A percentile compares a stretch with the other conserved stretches of the same genome.
Conservation (phyloP, 2,113 vertebrate genomes). For the Pteronura brasiliensis region DNA sequence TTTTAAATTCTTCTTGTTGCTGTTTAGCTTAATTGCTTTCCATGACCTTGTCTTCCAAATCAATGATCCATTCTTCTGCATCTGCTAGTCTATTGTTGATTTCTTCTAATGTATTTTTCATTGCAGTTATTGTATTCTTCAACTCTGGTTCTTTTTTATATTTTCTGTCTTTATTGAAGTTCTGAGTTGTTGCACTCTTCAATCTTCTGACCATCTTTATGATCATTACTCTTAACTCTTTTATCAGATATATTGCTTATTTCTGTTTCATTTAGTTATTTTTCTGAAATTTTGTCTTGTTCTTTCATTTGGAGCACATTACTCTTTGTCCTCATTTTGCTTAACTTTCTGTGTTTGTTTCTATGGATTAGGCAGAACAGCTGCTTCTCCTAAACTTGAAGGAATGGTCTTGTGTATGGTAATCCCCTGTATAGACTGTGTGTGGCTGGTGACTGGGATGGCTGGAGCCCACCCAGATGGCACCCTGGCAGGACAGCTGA, state of each 20-base stretch:
- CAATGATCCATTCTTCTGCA: background rate
- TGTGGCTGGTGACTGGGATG: background rate
- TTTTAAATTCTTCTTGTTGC: background rate
- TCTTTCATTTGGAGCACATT: background rate
- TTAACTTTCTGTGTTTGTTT: background rate
- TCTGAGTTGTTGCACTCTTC: background rate
- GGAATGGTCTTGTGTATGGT: background rate
- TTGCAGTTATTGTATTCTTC: background rate
- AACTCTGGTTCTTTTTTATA: background rate
- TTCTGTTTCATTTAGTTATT: background rate
- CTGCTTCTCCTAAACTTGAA: background rate
- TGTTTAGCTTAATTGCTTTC: background rate
- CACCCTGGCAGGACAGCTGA: background rate
- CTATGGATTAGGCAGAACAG: background rate
- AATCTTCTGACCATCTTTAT: background rate
- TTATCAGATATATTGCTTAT: background rate
- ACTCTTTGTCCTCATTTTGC: background rate
- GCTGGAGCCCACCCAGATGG: background rate
- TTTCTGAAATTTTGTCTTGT: background rate
- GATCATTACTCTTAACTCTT: background rate
- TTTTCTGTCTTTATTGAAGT: background rate
- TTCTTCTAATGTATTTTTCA: background rate
- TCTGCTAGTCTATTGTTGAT: background rate
- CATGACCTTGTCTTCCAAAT: background rate
- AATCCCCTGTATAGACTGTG: background rate